Evolutionary conservation across 2,888 invertebrate genomes (phyloP).

Genomic region (Drosophila kanekoi): DNA sequence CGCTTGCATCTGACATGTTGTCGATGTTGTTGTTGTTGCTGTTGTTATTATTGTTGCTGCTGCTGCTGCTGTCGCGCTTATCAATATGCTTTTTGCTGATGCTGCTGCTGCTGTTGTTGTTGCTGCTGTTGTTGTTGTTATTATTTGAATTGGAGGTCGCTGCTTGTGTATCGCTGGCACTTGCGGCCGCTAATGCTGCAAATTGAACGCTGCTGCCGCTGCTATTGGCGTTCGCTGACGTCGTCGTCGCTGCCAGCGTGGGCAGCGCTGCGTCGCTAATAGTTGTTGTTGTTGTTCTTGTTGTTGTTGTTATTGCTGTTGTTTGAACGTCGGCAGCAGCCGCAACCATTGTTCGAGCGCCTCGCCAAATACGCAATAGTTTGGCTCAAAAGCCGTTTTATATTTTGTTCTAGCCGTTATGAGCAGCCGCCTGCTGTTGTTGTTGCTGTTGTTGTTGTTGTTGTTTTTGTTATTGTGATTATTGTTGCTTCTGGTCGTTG

Average conservation of each 20-base stretch:
- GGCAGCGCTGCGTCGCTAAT: conserved; percentile 8
- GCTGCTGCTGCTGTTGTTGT: conserved; percentile 15
- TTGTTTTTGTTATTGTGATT: conserved; percentile 29
- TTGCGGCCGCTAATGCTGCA: conserved; percentile 50
- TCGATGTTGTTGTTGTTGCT: conserved; percentile 24
- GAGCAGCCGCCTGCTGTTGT: conserved; percentile 34
- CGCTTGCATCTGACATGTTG: conserved; percentile 25
- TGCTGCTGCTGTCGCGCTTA: conserved; percentile 23
- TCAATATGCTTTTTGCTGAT: conserved; percentile 34
- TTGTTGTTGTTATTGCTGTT: conserved; percentile 43
- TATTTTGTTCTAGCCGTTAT: conserved; percentile 45
- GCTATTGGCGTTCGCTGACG: conserved; percentile 20
- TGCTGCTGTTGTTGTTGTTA: conserved; percentile 23
- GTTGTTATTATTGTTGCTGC: conserved; percentile 20
- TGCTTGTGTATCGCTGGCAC: conserved; percentile 43
- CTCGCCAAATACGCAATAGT: conserved; percentile 58
- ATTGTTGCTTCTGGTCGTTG: conserved; percentile 63
- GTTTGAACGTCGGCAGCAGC: conserved; percentile 67
- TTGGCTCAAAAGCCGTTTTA: conserved; percentile 59
- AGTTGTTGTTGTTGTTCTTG: conserved; percentile 4
- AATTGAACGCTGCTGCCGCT: conserved; percentile 23
- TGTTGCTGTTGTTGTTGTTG: conserved; percentile 47
- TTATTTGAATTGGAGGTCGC: conserved; percentile 56
- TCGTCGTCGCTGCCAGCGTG: conserved; percentile 13
- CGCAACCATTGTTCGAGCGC: conserved; percentile 69